Percentiles rank a stretch among this genome's conserved stretches.
Evolutionary conservation across 2,888 invertebrate species (phyloP).

Genomic region (Cataglyphis altisquamis): DNA sequence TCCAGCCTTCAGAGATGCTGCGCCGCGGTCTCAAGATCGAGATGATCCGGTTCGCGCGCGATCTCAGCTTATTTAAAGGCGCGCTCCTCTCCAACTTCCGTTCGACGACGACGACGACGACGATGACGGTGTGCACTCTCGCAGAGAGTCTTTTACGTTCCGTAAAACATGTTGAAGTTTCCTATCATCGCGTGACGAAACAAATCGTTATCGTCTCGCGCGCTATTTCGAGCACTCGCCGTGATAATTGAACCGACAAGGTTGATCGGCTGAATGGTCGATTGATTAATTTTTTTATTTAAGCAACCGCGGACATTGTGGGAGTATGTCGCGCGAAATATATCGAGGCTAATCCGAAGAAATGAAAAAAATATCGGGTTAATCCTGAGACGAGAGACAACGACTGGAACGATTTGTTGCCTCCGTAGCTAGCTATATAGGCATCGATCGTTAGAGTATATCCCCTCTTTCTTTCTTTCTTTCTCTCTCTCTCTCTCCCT

Average conservation of each 20-base stretch:
- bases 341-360: slow-evolving; percentile 36
- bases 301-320: slow-evolving; percentile 8
- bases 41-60: background rate
- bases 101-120: background rate
- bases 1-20: slow-evolving; percentile 45
- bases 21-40: slow-evolving; percentile 10
- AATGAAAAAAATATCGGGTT: slow-evolving; percentile 60
- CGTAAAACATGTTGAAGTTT: background rate
- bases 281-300: background rate
- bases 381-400: slow-evolving; percentile 80
- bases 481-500: slow-evolving; percentile 59
- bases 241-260: slow-evolving; percentile 10
- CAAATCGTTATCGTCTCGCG: background rate
- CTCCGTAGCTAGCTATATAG: slow-evolving; percentile 82
- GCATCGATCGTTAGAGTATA: slow-evolving; percentile 77
- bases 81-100: background rate
- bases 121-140: background rate
- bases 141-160: background rate
- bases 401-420: slow-evolving; percentile 82
- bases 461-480: slow-evolving; percentile 53
- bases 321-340: slow-evolving; percentile 9
- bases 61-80: background rate
- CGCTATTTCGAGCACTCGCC: background rate
- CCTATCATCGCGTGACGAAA: background rate
- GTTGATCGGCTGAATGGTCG: slow-evolving; percentile 15